Percentiles rank a stretch among this genome's conserved stretches.
These are phyloP conservation scores for Pseudopipra pipra DNA, from an alignment of 2,113 vertebrate genomes.

Conservation along the genomic window DNA sequence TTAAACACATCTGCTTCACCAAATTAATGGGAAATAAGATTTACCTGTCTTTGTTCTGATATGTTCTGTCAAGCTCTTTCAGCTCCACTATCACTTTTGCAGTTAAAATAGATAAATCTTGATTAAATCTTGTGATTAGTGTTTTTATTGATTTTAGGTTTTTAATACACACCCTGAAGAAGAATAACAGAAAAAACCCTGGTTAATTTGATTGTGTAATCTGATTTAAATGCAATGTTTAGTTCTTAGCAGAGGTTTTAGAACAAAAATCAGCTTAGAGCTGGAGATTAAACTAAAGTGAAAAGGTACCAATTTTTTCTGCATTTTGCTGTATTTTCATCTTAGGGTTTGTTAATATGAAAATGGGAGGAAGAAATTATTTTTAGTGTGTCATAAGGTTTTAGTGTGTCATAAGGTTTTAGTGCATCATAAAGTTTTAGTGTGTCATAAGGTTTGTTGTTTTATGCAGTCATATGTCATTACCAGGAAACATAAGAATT, in stretches of 20 bases:
- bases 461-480: background rate
- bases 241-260: background rate
- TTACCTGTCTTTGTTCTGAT: background rate
- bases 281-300: background rate
- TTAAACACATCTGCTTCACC: background rate
- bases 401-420: background rate
- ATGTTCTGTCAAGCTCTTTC: background rate
- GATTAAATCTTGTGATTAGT: background rate
- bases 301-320: background rate
- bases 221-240: background rate
- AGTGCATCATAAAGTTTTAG: background rate
- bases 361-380: background rate
- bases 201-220: background rate
- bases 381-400: background rate
- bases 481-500: background rate
- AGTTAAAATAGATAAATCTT: background rate
- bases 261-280: background rate
- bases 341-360: background rate
- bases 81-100: background rate
- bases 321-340: background rate
- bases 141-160: background rate
- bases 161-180: background rate
- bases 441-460: background rate
- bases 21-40: background rate
- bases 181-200: background rate